Evolutionary conservation across 2,113 vertebrate genomes (phyloP).

Genomic region (Rhinogobius similis): DNA sequence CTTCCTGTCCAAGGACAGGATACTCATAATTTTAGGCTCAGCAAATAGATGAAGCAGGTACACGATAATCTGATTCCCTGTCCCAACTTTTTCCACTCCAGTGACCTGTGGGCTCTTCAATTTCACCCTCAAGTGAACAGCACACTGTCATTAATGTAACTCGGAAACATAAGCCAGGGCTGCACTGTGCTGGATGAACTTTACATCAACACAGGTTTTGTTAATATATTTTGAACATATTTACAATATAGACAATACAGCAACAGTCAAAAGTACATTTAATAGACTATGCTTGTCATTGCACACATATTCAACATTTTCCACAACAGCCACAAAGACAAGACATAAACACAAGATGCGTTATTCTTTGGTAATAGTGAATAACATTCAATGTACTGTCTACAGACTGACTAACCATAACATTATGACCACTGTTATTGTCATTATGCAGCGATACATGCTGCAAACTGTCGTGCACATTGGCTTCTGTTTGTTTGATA

Average conservation of each 20-base stretch:
- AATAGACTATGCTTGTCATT: constrained; percentile 18
- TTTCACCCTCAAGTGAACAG: constrained; percentile 53
- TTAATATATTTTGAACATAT: not conserved
- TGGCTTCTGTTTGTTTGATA: not conserved
- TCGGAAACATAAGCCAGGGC: constrained; percentile 23
- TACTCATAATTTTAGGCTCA: constrained; percentile 25
- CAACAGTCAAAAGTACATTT: constrained; percentile 26
- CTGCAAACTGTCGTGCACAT: no score
- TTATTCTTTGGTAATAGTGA: constrained; percentile 49
- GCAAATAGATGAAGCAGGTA: constrained; percentile 20
- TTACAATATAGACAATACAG: constrained; percentile 24
- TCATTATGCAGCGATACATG: no score
- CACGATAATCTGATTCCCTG: constrained; percentile 21
- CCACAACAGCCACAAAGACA: constrained; percentile 29
- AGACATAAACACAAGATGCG: constrained; percentile 19
- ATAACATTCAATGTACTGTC: constrained; percentile 2
- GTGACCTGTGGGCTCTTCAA: constrained; percentile 28
- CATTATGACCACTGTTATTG: not conserved
- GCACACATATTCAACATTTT: constrained; percentile 12
- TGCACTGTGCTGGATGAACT: not conserved
- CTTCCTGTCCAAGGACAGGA: constrained; percentile 43
- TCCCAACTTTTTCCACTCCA: constrained; percentile 19
- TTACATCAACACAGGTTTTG: not conserved
- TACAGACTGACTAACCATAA: not conserved
- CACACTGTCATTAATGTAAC: constrained; percentile 26